Base-by-base conservation (phyloP, 1,140 invertebrate species). In the Papilio machaon region DNA sequence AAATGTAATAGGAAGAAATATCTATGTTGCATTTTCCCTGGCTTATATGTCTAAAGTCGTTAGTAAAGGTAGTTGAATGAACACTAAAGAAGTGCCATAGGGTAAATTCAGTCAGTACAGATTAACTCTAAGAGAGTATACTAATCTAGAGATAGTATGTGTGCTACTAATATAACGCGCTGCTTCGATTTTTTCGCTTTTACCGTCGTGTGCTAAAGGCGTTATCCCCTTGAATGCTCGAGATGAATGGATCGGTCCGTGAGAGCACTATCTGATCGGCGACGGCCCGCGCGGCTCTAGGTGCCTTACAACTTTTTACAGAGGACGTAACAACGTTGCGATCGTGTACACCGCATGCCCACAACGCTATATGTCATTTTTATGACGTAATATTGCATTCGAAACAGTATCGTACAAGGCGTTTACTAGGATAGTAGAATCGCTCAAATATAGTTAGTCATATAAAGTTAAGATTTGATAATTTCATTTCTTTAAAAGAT, bases 351-450 rank as follows among this genome's bases (percentile, higher is more conserved):
- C 85, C 81, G 84, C 85, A 85, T 83, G 88, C 88, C 84, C 88
- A 89, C 88, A 86, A 88, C 85, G 83, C 85, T 91, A 85, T 91
- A 88, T 86, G 86, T 90, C 87, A 91, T 91, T 88, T 92, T 91
- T 91, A 92, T 91, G 91, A 92, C 88, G 89, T 92, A 91, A 93
- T 90, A 88, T 90, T 89, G 85, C 85, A 85, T 86, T 87, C 78
- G 85, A 73, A 81, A 83, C 79, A 81, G 58, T 79, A 81, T 78
- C 74, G 76, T 84, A 58, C 15, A 81, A 11, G 67, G 73, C 58
- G 43, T 80, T 60, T 77, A 49, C 67, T 47, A 54, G 23, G 54
- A 10, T 43, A 1, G 70, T 60, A 80, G 74, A 80, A 81, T 84
- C 82, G 79, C 76, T 76, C 19, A 64, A 64, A 64, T 64, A 13